Conservation (phyloP, 2,113 vertebrate species). For the Nansenia antarctica region DNA sequence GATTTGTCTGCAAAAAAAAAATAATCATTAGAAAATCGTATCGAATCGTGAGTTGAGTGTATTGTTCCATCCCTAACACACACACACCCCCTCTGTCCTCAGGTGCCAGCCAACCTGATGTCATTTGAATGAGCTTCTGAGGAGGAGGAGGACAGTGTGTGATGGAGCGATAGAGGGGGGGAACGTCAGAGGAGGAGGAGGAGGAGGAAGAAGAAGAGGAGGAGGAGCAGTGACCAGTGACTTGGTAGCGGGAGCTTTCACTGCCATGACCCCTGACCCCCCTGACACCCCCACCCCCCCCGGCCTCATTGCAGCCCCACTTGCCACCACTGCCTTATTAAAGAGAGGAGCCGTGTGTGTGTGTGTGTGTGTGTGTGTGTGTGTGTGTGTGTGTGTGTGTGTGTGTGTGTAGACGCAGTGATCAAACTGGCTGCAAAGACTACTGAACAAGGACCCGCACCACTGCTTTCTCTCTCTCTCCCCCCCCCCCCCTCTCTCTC, state of each 20-base stretch:
- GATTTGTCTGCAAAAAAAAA: no score
- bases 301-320: conserved; percentile 71
- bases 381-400: conserved; percentile 5
- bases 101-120: conserved; percentile 99
- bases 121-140: conserved; percentile 87
- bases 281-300: no score
- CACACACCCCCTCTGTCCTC: conserved; percentile 16
- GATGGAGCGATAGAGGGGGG: conserved; percentile 42
- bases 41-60: no score
- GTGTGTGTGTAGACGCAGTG: conserved; percentile 59
- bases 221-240: conserved; percentile 19
- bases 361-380: conserved; percentile 20
- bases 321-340: conserved; percentile 95
- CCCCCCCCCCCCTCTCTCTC: background rate
- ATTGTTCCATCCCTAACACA: background rate
- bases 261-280: conserved; percentile 77
- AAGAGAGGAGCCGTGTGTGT: conserved; percentile 63
- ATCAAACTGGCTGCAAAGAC: conserved; percentile 69
- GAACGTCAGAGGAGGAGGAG: conserved; percentile 38
- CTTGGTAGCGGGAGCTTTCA: conserved; percentile 67
- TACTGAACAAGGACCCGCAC: conserved; percentile 67
- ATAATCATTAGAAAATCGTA: no score
- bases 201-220: conserved; percentile 19
- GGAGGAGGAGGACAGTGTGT: no score
- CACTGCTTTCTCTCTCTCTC: conserved; percentile 47